These are phyloP conservation scores for Exephanes ischioxanthus DNA, from an alignment of 2,888 invertebrate genomes.

Conservation along the genomic window DNA sequence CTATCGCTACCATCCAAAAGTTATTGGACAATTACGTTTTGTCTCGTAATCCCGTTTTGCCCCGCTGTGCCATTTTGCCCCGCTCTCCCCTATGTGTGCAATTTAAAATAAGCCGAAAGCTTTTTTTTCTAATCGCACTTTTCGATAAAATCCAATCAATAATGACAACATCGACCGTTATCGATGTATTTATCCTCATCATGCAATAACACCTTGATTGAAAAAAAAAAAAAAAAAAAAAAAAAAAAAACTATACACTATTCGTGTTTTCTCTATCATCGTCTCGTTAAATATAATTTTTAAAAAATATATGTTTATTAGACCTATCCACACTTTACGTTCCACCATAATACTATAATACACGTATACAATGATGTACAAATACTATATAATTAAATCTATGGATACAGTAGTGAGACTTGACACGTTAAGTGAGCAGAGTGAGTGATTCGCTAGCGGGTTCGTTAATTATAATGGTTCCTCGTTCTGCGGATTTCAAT, in stretches of 20 bases:
- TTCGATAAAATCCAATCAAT: too few relatives aligned
- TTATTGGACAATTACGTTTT: too few relatives aligned
- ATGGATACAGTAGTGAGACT: constrained; percentile 36
- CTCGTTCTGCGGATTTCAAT: constrained; percentile 59
- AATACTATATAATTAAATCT: constrained; percentile 40
- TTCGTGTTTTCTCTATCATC: constrained; percentile 6
- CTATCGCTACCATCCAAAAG: too few relatives aligned
- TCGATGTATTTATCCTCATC: too few relatives aligned
- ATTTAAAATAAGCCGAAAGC: too few relatives aligned
- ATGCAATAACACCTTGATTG: too few relatives aligned
- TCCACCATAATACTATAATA: not conserved
- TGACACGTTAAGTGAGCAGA: constrained; percentile 59
- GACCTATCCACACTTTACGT: constrained; percentile 3
- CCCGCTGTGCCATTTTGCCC: too few relatives aligned
- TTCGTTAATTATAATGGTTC: constrained; percentile 67
- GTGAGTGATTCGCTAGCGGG: constrained; percentile 54
- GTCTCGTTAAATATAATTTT: constrained; percentile 7
- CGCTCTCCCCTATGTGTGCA: too few relatives aligned
- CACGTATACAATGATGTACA: not conserved
- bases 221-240: not conserved
- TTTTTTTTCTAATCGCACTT: too few relatives aligned
- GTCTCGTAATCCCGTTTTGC: too few relatives aligned
- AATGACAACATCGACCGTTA: too few relatives aligned
- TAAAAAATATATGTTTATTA: constrained; percentile 6
- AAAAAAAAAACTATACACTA: not conserved